phyloP scores from a whole-genome alignment of 2,797 vertebrate genomes.

The Acanthurus tractus region DNA sequence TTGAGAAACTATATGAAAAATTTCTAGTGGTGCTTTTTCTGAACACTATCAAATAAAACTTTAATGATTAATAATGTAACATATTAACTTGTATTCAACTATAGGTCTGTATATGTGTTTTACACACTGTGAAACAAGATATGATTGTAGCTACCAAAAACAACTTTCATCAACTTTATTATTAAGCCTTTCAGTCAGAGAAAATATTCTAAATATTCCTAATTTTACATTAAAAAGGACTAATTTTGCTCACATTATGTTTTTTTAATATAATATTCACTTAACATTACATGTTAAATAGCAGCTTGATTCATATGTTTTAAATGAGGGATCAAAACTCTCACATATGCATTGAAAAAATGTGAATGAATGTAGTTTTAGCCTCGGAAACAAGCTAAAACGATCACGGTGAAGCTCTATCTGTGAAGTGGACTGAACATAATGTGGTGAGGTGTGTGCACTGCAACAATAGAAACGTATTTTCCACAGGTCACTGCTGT shows the following conservation, averaged over 20 bases:
- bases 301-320: not conserved
- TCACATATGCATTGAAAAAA: not conserved
- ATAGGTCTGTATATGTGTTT: not conserved
- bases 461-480: conserved; percentile 58
- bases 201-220: not conserved
- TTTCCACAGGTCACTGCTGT: conserved; percentile 62
- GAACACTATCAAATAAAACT: not conserved
- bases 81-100: not conserved
- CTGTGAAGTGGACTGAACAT: conserved; percentile 50
- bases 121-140: not conserved
- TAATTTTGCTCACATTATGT: not conserved
- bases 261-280: not conserved
- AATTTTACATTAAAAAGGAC: not conserved
- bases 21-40: not conserved
- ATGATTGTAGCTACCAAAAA: not conserved
- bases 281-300: not conserved
- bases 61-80: not conserved
- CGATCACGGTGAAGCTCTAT: conserved; percentile 35
- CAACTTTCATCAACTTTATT: not conserved
- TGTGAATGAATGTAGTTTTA: not conserved
- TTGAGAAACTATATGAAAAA: not conserved
- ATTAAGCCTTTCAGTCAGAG: not conserved
- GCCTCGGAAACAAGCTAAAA: conserved; percentile 20
- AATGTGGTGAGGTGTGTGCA: conserved; percentile 39
- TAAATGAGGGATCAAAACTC: not conserved